These are phyloP conservation scores for Mylabris sibirica DNA, from an alignment of 2,888 invertebrate species.

Conservation along the genomic window DNA sequence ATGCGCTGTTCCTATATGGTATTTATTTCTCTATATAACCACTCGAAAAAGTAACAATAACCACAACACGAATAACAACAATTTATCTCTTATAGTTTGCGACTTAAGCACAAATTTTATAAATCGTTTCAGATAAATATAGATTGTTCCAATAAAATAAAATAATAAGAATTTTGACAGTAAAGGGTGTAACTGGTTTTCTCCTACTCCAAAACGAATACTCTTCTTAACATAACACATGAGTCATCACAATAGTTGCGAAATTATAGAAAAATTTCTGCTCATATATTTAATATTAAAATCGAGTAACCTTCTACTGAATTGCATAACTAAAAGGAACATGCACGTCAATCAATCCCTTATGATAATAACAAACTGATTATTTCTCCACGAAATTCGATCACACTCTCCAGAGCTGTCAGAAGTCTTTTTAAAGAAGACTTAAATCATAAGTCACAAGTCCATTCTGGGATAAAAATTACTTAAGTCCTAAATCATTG, in stretches of 20 bases:
- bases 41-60: conserved; percentile 15
- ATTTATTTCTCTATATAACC: conserved; percentile 35
- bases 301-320: background rate
- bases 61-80: background rate
- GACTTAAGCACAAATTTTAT: conserved; percentile 26
- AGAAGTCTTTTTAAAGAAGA: too few species aligned
- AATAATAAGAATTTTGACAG: too few species aligned
- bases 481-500: too few species aligned
- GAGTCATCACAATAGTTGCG: background rate
- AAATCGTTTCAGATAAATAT: background rate
- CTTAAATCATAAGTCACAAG: too few species aligned
- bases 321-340: background rate
- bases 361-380: background rate
- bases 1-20: conserved; percentile 37
- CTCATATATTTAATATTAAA: background rate
- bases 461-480: too few species aligned
- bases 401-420: too few species aligned
- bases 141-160: too few species aligned
- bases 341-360: background rate
- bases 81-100: conserved; percentile 28
- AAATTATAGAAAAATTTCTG: background rate
- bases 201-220: background rate
- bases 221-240: background rate
- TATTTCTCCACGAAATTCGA: too few species aligned
- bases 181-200: too few species aligned